phyloP scores from a whole-genome alignment of 2,888 invertebrate genomes.

The Criorhina ranunculi region DNA sequence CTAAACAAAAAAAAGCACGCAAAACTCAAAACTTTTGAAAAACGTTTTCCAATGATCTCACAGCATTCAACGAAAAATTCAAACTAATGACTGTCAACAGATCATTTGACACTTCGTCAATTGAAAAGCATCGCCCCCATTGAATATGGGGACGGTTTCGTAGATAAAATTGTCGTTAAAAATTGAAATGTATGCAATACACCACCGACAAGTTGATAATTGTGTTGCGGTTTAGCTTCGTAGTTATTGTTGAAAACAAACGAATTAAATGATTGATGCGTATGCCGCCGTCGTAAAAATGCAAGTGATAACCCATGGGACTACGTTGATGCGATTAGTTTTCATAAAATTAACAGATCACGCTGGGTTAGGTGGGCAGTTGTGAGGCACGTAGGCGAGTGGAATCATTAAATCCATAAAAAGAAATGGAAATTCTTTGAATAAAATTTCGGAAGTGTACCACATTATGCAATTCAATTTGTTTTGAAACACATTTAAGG shows the following conservation, averaged over 20 bases:
- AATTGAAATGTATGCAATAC: slow-evolving; percentile 1
- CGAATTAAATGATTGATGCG: slow-evolving; percentile 22
- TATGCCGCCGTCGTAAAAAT: not conserved
- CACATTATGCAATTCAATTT: too few relatives aligned
- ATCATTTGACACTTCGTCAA: not conserved
- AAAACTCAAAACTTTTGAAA: too few relatives aligned
- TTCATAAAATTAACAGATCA: slow-evolving; percentile 27
- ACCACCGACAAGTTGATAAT: slow-evolving; percentile 23
- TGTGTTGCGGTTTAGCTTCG: slow-evolving; percentile 23
- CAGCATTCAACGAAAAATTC: not conserved
- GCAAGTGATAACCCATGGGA: slow-evolving; percentile 30
- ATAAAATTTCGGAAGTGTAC: too few relatives aligned
- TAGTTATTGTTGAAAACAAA: not conserved
- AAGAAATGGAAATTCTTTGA: too few relatives aligned
- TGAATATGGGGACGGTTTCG: not conserved
- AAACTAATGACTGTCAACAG: not conserved
- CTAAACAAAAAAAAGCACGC: too few relatives aligned
- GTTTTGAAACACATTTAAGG: too few relatives aligned
- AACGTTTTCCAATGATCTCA: not conserved
- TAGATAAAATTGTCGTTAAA: slow-evolving; percentile 60
- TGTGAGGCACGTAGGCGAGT: not conserved
- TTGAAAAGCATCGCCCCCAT: not conserved
- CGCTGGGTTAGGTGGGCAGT: slow-evolving; percentile 25
- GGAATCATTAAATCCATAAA: too few relatives aligned
- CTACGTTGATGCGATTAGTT: slow-evolving; percentile 24